phyloP scores from a whole-genome alignment of 1,140 invertebrate genomes.

The Thalassaphorura encarpata region DNA sequence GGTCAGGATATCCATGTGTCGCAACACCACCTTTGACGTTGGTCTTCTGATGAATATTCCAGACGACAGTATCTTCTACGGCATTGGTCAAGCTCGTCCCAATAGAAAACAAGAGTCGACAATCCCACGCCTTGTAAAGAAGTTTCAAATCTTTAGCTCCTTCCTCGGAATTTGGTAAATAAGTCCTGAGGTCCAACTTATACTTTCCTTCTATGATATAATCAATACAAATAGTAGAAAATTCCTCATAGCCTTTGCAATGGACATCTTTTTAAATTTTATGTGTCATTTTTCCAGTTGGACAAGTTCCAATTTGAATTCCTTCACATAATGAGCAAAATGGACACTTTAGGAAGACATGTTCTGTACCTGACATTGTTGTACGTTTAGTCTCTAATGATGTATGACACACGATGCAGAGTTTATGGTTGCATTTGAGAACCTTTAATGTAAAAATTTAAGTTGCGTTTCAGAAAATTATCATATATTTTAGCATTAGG shows the following conservation, averaged over 20 bases:
- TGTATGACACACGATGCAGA: not conserved
- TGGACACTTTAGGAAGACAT: slow-evolving; percentile 5
- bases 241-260: not conserved
- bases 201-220: not conserved
- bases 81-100: slow-evolving; percentile 6
- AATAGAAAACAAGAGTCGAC: slow-evolving; percentile 2
- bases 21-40: not conserved
- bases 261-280: not conserved
- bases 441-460: slow-evolving; percentile 41
- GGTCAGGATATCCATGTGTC: slow-evolving; percentile 2
- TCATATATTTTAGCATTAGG: too few relatives aligned
- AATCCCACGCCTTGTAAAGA: slow-evolving; percentile 1
- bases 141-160: not conserved
- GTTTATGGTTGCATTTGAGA: not conserved
- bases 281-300: not conserved
- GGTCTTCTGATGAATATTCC: slow-evolving; percentile 12
- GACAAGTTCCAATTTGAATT: slow-evolving; percentile 5
- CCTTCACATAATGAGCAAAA: not conserved
- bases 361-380: slow-evolving; percentile 1
- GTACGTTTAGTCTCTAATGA: not conserved
- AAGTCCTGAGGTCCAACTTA: not conserved
- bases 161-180: not conserved
- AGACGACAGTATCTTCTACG: not conserved
- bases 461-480: too few relatives aligned
- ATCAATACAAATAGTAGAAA: not conserved